A percentile compares a stretch with the other conserved stretches of the same genome.
Conservation (phyloP, 1,140 invertebrate species). For the Halesus radiatus region DNA sequence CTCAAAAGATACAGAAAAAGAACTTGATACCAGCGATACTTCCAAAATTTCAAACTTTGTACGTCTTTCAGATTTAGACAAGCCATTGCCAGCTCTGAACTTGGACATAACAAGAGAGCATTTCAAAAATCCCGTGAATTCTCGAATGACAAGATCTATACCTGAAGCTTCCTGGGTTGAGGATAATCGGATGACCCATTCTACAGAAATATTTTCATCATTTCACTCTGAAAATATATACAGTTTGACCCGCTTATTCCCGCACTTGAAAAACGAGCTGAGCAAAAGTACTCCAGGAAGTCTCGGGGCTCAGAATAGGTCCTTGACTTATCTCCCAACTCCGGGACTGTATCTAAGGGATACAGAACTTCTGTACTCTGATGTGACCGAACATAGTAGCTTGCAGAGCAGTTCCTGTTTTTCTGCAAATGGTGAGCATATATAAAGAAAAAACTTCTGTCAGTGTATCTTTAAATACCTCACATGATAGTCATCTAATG, state of each 20-base stretch:
- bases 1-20: conserved; percentile 57
- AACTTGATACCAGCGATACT: conserved; percentile 49
- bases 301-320: conserved; percentile 56
- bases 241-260: conserved; percentile 66
- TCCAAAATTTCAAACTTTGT: conserved; percentile 60
- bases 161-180: conserved; percentile 64
- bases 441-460: background rate
- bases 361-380: conserved; percentile 62
- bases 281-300: conserved; percentile 65
- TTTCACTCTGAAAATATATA: conserved; percentile 68
- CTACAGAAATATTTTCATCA: conserved; percentile 64
- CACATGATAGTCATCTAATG: background rate
- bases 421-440: conserved; percentile 62
- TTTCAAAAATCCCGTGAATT: conserved; percentile 52
- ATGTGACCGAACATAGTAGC: conserved; percentile 65
- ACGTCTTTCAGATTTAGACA: conserved; percentile 65
- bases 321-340: conserved; percentile 60
- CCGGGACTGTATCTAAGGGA: conserved; percentile 56
- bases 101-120: conserved; percentile 5
- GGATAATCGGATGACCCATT: conserved; percentile 59
- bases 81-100: conserved; percentile 55
- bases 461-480: background rate
- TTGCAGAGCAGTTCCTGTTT: conserved; percentile 64
- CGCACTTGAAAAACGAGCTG: conserved; percentile 65
- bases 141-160: conserved; percentile 66